Conservation (phyloP, 2,113 vertebrate genomes). For the Strix aluco region DNA sequence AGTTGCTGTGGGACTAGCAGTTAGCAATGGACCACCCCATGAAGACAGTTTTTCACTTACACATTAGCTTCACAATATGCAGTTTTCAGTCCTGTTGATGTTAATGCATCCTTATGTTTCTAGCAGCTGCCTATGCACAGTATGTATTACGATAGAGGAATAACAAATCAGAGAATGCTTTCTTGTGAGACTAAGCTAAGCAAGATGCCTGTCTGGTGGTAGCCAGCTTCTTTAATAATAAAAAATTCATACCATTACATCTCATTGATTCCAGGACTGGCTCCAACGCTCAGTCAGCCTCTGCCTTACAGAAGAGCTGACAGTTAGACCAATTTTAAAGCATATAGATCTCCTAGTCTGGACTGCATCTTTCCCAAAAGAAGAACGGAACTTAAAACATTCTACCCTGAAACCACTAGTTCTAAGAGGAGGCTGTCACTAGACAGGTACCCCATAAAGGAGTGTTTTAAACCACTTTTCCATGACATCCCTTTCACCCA, state of each 20-base stretch:
- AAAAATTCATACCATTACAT: conserved; percentile 24
- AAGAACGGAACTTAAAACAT: neutral
- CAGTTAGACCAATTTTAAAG: neutral
- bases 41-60: neutral
- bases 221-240: conserved; percentile 1
- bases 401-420: neutral
- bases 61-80: neutral
- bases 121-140: neutral
- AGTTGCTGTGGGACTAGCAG: neutral
- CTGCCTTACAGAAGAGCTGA: neutral
- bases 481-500: neutral
- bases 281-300: neutral
- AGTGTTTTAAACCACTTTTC: neutral
- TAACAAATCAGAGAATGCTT: neutral
- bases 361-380: neutral
- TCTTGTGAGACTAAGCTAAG: conserved; percentile 14
- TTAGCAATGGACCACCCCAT: neutral
- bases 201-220: neutral
- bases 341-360: neutral
- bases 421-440: neutral
- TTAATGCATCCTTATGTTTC: neutral
- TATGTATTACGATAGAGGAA: neutral
- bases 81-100: neutral
- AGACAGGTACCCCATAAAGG: neutral
- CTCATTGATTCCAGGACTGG: neutral